Base-by-base conservation (phyloP, 2,888 invertebrate species). In the Drosophila mayaguana region DNA sequence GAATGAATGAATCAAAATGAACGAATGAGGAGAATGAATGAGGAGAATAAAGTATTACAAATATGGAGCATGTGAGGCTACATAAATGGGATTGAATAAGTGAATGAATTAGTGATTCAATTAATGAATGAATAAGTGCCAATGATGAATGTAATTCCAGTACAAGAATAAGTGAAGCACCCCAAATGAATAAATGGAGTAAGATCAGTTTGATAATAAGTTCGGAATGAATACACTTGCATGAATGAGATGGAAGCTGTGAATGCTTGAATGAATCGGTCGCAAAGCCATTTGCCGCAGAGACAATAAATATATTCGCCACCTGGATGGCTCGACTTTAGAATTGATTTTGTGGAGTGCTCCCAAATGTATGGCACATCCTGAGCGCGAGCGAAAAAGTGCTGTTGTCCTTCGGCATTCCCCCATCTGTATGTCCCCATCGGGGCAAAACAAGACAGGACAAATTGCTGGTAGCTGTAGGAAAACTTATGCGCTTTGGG, bases 401-500 rank as follows among this genome's bases (percentile, higher is more conserved):
- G 28, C 34, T n/a, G 1, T 16, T n/a, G 25, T 38, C 18, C 40
- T 16, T 14, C 40, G 25, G 38, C 25, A n/a, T 54, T 12, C 14
- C 25, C n/a, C 28, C n/a, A n/a, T n/a, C n/a, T n/a, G 51, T 2
- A 22, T 11, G 51, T 22, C 53, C 55, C 64, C 12, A 54, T 48
- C 22, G 45, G 61, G 51, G 20, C 61, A 65, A 77, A 85, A 77
- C 68, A 82, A 66, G 83, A 88, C 86, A 88, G 75, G 83, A 83
- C 83, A 83, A 83, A 83, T 83, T 88, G 88, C 80, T 78, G 71
- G 60, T 54, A 73, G 88, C 63, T 36, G 43, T 34, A 63, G 80
- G 67, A 69, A 76, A 80, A 83, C 83, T 85, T 83, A 88, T 83
- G 83, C 88, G 83, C 83, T 80, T 85, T 83, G 85, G 83, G 83